Evolutionary conservation across 2,888 invertebrate genomes (phyloP).

Genomic region (Hecatera dysodea): DNA sequence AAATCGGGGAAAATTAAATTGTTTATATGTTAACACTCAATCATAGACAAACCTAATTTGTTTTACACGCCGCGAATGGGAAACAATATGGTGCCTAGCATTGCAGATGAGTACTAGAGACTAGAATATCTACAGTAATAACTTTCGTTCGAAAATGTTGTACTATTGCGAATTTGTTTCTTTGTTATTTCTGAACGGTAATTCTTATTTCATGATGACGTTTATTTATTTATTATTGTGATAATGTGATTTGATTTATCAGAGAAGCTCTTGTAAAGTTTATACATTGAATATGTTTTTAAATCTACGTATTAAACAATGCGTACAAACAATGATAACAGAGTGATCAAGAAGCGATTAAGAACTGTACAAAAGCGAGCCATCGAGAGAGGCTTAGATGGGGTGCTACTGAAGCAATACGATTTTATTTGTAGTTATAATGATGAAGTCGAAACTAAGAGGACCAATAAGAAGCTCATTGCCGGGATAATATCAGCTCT

Average conservation of each 20-base stretch:
- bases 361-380: slow-evolving; percentile 77
- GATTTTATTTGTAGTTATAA: slow-evolving; percentile 76
- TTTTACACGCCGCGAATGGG: slow-evolving; percentile 10
- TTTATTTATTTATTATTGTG: slow-evolving; percentile 54
- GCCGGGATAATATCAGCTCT: slow-evolving; percentile 69
- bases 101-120: neutral
- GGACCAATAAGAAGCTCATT: slow-evolving; percentile 72
- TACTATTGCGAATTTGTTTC: neutral
- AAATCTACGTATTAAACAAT: slow-evolving; percentile 51
- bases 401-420: slow-evolving; percentile 72
- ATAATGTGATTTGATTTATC: slow-evolving; percentile 26
- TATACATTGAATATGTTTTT: slow-evolving; percentile 48
- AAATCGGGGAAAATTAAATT: slow-evolving; percentile 14
- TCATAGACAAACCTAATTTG: slow-evolving; percentile 34
- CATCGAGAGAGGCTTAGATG: slow-evolving; percentile 75
- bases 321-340: slow-evolving; percentile 51
- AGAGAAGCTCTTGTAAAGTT: neutral
- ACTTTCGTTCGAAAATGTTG: slow-evolving; percentile 5
- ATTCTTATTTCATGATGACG: slow-evolving; percentile 36
- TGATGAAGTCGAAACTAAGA: slow-evolving; percentile 67
- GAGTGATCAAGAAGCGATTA: slow-evolving; percentile 63
- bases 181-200: slow-evolving; percentile 27
- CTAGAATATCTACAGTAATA: slow-evolving; percentile 25
- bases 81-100: neutral
- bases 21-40: slow-evolving; percentile 22